Conservation (phyloP, 2,888 invertebrate species). For the Neocrepidodera transversa region DNA sequence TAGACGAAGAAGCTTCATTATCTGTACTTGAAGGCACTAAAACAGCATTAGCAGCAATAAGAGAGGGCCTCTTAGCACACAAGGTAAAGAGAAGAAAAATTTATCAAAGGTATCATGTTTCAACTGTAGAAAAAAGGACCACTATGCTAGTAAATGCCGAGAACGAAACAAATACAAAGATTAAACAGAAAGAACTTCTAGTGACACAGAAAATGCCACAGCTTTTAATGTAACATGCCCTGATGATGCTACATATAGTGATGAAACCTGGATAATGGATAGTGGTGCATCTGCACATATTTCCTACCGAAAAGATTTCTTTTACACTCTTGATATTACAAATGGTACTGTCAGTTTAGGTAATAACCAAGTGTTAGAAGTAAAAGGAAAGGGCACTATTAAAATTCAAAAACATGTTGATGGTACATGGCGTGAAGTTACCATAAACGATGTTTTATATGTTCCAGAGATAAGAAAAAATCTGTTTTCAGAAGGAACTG, state of each 20-base stretch:
- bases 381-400: conserved; percentile 43
- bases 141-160: conserved; percentile 32
- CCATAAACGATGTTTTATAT: conserved; percentile 45
- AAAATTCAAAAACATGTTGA: conserved; percentile 40
- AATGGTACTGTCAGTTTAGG: conserved; percentile 35
- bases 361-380: conserved; percentile 38
- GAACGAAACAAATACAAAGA: background rate
- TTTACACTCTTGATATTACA: conserved; percentile 22
- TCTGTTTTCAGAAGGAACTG: conserved; percentile 51
- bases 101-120: conserved; percentile 21
- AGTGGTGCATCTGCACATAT: conserved; percentile 46
- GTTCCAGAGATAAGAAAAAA: conserved; percentile 51
- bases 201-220: background rate
- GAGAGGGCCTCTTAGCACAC: background rate
- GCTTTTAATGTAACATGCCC: background rate
- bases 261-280: conserved; percentile 40
- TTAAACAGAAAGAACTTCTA: background rate
- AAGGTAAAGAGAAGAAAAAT: conserved; percentile 2
- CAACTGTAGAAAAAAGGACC: conserved; percentile 38
- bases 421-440: conserved; percentile 41
- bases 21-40: conserved; percentile 26
- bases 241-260: conserved; percentile 3
- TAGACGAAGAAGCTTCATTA: no score
- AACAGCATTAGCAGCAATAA: conserved; percentile 24
- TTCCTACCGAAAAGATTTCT: conserved; percentile 34